Evolutionary conservation across 2,797 vertebrate species (phyloP).

Genomic region (Dermochelys coriacea): DNA sequence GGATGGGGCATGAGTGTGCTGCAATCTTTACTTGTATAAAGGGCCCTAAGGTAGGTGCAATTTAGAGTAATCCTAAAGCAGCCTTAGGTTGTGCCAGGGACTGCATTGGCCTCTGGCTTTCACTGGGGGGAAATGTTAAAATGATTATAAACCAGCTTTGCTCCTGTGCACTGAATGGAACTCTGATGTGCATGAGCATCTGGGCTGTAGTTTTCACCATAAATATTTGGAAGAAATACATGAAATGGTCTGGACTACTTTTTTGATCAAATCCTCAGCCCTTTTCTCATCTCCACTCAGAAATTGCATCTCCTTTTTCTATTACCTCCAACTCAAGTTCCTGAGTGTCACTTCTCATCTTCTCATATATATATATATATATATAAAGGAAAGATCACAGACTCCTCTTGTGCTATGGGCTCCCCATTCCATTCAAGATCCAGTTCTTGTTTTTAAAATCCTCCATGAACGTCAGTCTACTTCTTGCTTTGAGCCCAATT

Average conservation of each 20-base stretch:
- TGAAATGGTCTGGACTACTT: background rate
- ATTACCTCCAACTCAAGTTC: background rate
- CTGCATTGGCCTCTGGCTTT: background rate
- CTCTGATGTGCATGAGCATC: background rate
- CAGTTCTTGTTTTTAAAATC: background rate
- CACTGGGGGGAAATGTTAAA: background rate
- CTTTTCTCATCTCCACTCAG: background rate
- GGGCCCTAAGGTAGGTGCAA: background rate
- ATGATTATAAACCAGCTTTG: background rate
- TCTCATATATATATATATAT: rapidly evolving
- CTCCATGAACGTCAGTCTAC: background rate
- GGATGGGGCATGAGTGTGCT: background rate
- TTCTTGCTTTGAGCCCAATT: background rate
- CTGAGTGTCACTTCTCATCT: background rate
- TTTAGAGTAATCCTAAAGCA: background rate
- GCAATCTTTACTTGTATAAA: background rate
- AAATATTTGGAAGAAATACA: background rate
- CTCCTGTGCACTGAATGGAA: background rate
- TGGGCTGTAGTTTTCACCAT: background rate
- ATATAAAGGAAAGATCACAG: background rate
- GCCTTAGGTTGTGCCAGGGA: background rate
- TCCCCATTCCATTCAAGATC: background rate
- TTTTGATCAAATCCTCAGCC: background rate
- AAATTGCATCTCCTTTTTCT: background rate
- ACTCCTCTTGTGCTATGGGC: background rate